Evolutionary conservation across 2,113 vertebrate species (phyloP).

Genomic region (Lutjanus erythropterus): DNA sequence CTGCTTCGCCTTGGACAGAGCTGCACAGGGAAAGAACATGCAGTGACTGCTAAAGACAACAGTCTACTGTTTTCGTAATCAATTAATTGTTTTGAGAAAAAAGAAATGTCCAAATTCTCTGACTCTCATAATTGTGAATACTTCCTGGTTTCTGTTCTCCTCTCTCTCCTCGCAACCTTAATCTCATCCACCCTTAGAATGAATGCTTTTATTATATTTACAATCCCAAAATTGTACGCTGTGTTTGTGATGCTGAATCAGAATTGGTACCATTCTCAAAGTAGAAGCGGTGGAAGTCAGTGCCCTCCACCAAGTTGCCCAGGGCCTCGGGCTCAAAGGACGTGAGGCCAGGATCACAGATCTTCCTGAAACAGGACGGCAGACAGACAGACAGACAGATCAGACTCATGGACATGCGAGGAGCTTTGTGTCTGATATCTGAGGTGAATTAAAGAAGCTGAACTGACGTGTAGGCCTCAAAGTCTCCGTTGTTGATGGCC

Average conservation of each 20-base stretch:
- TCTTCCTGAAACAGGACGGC: constrained; percentile 87
- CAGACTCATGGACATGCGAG: neutral
- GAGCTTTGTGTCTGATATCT: neutral
- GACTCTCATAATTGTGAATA: too few relatives aligned
- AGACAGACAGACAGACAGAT: neutral
- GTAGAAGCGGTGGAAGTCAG: constrained; percentile 98
- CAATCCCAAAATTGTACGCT: neutral
- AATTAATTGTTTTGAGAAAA: too few relatives aligned
- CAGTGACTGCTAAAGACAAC: too few relatives aligned
- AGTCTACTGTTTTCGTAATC: too few relatives aligned
- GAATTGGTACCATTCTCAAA: constrained; percentile 92
- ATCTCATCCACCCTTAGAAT: too few relatives aligned
- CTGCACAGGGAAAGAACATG: constrained; percentile 73
- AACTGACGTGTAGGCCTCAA: constrained; percentile 98
- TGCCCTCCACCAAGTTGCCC: constrained; percentile 98
- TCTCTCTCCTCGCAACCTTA: too few relatives aligned
- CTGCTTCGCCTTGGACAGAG: constrained; percentile 92
- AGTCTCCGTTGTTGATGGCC: constrained; percentile 98
- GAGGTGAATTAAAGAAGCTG: neutral
- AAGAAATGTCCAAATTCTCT: too few relatives aligned
- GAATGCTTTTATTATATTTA: neutral
- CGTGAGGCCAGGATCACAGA: constrained; percentile 96
- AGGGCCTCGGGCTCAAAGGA: constrained; percentile 98
- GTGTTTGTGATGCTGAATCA: neutral
- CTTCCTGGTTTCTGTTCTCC: too few relatives aligned